phyloP scores from a whole-genome alignment of 1,140 invertebrate species.

The Samia ricini region DNA sequence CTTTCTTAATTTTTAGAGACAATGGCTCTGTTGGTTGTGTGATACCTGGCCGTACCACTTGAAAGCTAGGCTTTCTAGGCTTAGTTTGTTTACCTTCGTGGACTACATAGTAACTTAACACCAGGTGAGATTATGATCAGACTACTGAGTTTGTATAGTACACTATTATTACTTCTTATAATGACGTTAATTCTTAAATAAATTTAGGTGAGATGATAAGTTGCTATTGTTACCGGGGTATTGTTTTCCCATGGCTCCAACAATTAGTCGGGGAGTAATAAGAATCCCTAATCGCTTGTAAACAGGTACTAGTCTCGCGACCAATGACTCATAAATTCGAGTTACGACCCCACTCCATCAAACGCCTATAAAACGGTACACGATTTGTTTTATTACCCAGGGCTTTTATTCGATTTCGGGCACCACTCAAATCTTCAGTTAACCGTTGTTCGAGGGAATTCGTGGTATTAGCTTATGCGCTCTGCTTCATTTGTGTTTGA shows the following conservation, averaged over 20 bases:
- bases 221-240: background rate
- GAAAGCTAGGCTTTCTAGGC: no score
- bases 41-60: no score
- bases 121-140: no score
- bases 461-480: no score
- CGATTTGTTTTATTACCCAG: background rate
- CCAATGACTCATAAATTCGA: background rate
- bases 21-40: no score
- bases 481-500: no score
- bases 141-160: no score
- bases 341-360: background rate
- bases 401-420: background rate
- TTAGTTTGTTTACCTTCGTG: no score
- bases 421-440: background rate
- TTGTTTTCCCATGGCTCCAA: background rate
- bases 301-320: background rate
- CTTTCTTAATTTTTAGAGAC: no score
- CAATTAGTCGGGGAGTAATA: background rate
- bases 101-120: no score
- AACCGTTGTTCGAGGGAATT: background rate
- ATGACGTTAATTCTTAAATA: no score
- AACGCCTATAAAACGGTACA: background rate
- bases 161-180: no score
- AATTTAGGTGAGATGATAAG: background rate
- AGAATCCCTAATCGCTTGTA: background rate